Conservation (phyloP, 2,888 invertebrate genomes). For the Cephus sareptanus region DNA sequence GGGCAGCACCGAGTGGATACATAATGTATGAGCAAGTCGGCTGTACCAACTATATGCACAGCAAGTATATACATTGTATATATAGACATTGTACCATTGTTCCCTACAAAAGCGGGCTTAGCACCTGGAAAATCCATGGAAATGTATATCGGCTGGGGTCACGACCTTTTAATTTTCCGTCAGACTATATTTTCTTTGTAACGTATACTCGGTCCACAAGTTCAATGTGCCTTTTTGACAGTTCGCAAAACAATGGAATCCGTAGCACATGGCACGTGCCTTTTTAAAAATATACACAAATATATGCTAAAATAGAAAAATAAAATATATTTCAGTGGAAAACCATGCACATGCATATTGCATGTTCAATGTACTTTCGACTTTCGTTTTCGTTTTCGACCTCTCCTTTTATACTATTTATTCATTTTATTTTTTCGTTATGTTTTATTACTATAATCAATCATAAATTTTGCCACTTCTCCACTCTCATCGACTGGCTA, state of each 20-base stretch:
- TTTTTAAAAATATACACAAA: too few relatives aligned
- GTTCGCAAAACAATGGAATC: too few relatives aligned
- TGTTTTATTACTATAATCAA: background rate
- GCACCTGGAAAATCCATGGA: background rate
- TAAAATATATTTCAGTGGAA: too few relatives aligned
- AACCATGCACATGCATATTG: too few relatives aligned
- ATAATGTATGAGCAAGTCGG: constrained; percentile 39
- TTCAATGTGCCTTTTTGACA: too few relatives aligned
- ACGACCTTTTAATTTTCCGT: background rate
- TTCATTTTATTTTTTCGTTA: background rate
- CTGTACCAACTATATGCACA: background rate
- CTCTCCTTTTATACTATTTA: background rate
- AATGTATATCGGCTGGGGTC: background rate
- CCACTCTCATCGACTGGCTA: background rate
- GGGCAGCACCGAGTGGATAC: constrained; percentile 21
- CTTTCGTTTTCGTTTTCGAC: too few relatives aligned
- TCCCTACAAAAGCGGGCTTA: background rate
- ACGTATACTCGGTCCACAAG: background rate
- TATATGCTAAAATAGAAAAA: too few relatives aligned
- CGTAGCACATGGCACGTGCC: too few relatives aligned
- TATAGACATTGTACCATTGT: background rate
- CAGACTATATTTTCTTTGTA: background rate
- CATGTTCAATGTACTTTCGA: background rate
- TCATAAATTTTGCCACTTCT: background rate
- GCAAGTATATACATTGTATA: background rate